A percentile compares a stretch with the other conserved stretches of the same genome.
Conservation (phyloP, 2,888 invertebrate species). For the Frankliniella intonsa region DNA sequence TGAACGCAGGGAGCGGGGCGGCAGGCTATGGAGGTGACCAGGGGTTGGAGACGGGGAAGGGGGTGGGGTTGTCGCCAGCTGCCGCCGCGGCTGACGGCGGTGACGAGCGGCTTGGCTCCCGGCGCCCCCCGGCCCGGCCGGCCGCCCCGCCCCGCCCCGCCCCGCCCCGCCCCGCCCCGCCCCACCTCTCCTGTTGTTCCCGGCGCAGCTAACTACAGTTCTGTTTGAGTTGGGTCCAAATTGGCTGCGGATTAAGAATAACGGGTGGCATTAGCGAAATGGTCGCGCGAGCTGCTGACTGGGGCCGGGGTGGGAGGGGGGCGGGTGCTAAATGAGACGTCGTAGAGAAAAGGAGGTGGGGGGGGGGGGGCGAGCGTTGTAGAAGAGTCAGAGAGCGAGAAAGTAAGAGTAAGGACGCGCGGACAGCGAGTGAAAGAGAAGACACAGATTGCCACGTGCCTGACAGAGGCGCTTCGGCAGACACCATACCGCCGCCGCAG, state of each 20-base stretch:
- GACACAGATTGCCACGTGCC: background rate
- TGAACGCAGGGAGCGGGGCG: background rate
- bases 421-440: background rate
- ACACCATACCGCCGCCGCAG: too few species aligned
- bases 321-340: background rate
- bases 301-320: background rate
- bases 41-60: too few species aligned
- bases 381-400: background rate
- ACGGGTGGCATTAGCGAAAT: slow-evolving; percentile 17
- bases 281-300: slow-evolving; percentile 1
- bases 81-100: too few species aligned
- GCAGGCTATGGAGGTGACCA: background rate
- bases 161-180: too few species aligned
- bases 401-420: background rate
- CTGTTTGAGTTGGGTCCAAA: slow-evolving; percentile 24
- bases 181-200: background rate
- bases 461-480: too few species aligned
- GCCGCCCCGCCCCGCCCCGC: too few species aligned
- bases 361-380: background rate
- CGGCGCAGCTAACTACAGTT: slow-evolving; percentile 2
- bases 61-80: too few species aligned
- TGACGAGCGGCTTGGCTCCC: too few species aligned
- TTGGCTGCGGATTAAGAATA: slow-evolving; percentile 26
- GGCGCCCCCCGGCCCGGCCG: too few species aligned
- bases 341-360: background rate